A percentile compares a stretch with the other conserved stretches of the same genome.
These are phyloP conservation scores for Harlomillsia oculata DNA, from an alignment of 1,140 invertebrate genomes.

Conservation along the genomic window DNA sequence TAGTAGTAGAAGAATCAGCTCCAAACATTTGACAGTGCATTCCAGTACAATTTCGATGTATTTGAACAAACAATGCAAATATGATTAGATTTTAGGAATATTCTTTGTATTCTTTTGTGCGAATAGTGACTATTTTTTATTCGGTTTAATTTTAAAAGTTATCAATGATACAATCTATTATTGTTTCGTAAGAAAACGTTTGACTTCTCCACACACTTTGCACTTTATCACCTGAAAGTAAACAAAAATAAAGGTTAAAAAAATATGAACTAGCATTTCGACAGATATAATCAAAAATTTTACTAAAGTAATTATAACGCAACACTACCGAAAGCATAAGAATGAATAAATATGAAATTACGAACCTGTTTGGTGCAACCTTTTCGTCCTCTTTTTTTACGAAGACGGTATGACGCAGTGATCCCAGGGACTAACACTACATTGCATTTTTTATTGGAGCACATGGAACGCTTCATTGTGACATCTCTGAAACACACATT, in stretches of 20 bases:
- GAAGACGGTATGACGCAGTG: slow-evolving; percentile 21
- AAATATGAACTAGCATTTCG: not conserved
- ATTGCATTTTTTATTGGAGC: slow-evolving; percentile 25
- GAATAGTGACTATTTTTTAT: too few relatives aligned
- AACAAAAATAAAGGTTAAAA: not conserved
- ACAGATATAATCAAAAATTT: not conserved
- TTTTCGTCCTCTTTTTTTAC: slow-evolving; percentile 14
- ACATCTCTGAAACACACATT: slow-evolving; percentile 20
- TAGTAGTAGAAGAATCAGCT: too few relatives aligned
- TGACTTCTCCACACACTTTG: slow-evolving; percentile 4
- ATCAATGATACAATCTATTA: too few relatives aligned
- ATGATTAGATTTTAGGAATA: too few relatives aligned
- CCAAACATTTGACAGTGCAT: too few relatives aligned
- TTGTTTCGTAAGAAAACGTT: slow-evolving; percentile 2
- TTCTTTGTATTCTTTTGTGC: too few relatives aligned
- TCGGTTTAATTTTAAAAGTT: too few relatives aligned
- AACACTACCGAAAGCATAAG: not conserved
- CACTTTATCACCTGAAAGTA: slow-evolving; percentile 13
- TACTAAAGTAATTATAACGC: not conserved
- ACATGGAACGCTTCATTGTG: slow-evolving; percentile 30
- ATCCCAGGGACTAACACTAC: slow-evolving; percentile 13
- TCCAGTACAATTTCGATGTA: too few relatives aligned
- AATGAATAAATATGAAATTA: not conserved
- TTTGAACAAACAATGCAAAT: too few relatives aligned
- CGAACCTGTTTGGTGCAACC: slow-evolving; percentile 17